A percentile compares a stretch with the other conserved stretches of the same genome.
These are phyloP conservation scores for Oceanodroma tethys DNA, from an alignment of 2,113 vertebrate genomes.

Conservation along the genomic window DNA sequence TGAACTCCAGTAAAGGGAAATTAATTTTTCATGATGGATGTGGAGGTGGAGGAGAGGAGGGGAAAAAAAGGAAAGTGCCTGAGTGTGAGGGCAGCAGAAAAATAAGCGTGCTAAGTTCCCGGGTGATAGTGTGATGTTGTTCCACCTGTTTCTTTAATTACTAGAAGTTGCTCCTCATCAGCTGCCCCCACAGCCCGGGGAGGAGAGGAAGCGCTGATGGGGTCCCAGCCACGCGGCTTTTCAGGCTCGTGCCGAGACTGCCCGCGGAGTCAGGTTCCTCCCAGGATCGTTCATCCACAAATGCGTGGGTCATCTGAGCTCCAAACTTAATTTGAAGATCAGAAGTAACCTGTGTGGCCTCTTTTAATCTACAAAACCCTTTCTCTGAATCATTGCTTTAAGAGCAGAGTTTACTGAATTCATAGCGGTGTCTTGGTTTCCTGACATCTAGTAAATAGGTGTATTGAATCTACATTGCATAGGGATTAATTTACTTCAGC, in stretches of 20 bases:
- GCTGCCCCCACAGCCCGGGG: neutral
- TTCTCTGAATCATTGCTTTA: neutral
- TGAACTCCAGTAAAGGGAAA: neutral
- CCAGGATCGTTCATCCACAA: neutral
- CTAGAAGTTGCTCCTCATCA: conserved; percentile 4
- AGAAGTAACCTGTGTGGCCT: conserved; percentile 2
- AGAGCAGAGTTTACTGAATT: neutral
- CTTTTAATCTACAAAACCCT: neutral
- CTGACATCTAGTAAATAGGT: neutral
- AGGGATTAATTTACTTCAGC: neutral
- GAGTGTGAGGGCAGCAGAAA: neutral
- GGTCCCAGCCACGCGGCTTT: neutral
- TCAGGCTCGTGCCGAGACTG: neutral
- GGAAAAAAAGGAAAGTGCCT: neutral
- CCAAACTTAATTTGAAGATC: conserved; percentile 1
- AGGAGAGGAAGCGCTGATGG: neutral
- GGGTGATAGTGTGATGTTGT: neutral
- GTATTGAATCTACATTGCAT: neutral
- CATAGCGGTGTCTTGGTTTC: neutral
- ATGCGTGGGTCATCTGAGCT: neutral
- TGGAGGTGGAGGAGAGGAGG: neutral
- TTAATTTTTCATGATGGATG: neutral
- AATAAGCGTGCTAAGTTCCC: neutral
- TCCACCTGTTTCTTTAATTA: conserved; percentile 49
- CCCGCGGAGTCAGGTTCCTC: fast-evolving